Conservation (phyloP, 2,888 invertebrate species). For the Busseola fusca region DNA sequence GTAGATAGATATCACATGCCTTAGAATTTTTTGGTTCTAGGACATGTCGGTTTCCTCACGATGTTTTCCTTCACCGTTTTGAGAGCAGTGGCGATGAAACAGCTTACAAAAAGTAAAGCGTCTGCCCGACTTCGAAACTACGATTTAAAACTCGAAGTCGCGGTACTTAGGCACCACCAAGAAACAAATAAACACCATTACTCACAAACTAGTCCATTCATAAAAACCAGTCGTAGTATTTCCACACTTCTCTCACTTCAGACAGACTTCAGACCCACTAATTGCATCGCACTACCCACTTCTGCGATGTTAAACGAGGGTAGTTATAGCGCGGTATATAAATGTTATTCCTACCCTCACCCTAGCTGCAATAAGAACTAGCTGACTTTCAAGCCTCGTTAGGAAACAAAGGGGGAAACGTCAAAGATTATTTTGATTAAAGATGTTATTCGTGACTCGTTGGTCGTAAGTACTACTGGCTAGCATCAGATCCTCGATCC, state of each 20-base stretch:
- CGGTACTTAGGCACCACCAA: no score
- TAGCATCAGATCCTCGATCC: neutral
- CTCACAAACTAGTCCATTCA: neutral
- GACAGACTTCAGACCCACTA: constrained; percentile 41
- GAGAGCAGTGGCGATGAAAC: no score
- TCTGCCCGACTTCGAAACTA: no score
- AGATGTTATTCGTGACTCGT: constrained; percentile 20
- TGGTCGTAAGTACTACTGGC: no score
- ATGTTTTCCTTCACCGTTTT: no score
- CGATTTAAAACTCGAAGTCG: no score
- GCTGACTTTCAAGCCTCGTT: constrained; percentile 38
- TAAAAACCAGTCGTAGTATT: neutral
- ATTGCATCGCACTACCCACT: constrained; percentile 36
- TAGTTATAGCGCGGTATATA: constrained; percentile 20
- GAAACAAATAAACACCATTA: neutral
- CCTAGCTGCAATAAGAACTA: constrained; percentile 33
- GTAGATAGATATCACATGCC: no score
- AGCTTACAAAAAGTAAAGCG: no score
- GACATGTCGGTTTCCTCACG: no score
- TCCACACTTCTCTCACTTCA: constrained; percentile 6
- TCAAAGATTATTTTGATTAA: constrained; percentile 29
- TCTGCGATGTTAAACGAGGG: constrained; percentile 6
- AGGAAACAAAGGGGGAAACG: constrained; percentile 19
- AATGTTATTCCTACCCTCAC: constrained; percentile 46
- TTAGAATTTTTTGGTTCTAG: no score